These are phyloP conservation scores for Heptranchias perlo DNA, from an alignment of 2,113 vertebrate species.

Conservation along the genomic window DNA sequence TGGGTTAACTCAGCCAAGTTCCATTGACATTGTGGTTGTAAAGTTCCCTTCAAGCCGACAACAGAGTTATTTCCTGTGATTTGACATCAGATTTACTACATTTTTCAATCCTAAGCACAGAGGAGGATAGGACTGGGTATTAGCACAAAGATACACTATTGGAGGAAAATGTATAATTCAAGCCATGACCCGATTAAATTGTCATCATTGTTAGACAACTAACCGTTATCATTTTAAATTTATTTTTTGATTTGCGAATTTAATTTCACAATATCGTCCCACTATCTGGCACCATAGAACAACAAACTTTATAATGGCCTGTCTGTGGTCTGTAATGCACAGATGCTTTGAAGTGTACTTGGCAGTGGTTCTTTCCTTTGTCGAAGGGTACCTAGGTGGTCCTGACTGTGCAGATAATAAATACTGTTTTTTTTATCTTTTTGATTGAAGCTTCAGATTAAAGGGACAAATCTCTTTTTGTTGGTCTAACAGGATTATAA, in stretches of 20 bases:
- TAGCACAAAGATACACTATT: background rate
- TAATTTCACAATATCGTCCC: constrained; percentile 3
- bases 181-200: background rate
- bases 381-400: constrained; percentile 26
- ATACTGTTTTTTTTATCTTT: constrained; percentile 22
- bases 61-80: constrained; percentile 18
- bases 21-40: background rate
- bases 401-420: constrained; percentile 8
- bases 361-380: constrained; percentile 7
- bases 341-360: constrained; percentile 32
- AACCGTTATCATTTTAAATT: background rate
- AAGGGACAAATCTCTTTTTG: constrained; percentile 13
- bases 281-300: background rate
- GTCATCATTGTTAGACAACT: background rate
- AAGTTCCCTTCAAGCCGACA: background rate
- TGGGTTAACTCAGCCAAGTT: constrained; percentile 3
- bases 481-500: background rate
- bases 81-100: constrained; percentile 15
- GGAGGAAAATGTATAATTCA: background rate
- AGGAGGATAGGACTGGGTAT: background rate
- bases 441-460: constrained; percentile 28
- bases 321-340: constrained; percentile 20
- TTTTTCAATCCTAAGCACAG: background rate
- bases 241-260: constrained; percentile 17
- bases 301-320: constrained; percentile 27